Evolutionary conservation across 2,797 vertebrate species (phyloP), one percentile per base, ranked within the genome.

Genomic region (Sebastes kiyomatsui): DNA sequence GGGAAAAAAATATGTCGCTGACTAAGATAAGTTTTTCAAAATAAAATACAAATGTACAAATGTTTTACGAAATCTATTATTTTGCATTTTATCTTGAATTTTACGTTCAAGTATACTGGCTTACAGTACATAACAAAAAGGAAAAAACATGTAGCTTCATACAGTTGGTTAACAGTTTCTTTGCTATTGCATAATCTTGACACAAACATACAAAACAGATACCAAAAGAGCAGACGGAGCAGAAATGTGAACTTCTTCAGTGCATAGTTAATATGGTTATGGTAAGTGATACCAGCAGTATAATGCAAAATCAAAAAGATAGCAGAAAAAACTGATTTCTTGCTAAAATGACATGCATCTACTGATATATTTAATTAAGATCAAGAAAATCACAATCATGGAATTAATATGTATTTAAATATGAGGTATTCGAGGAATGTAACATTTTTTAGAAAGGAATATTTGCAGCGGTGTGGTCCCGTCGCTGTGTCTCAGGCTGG

Each of bases 401-500:
- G 30, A 49, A 5, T 72, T 46, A 4, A 59, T 4, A 12, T 22
- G 4, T 64, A 25, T 62, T 18, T 56, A 16, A 68, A 75, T 55
- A 78, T 66, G 82, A 89, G 72, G 75, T 79, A 80, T 66, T 75
- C 2, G 16, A 49, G 23, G 46, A 61, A 67, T 60, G 20, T n/a
- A 20, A 23, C 0, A 1, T 55, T 12, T 16, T 66, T 71, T 32
- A 23, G 4, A 61, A 22, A 81, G 54, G 54, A 71, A 46, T 55
- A 73, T 77, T 69, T 75, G 65, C 22, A 56, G 55, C 49, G 4
- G 5, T 58, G 58, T 14, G 35, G 49, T 80, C 38, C 60, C 23
- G 62, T 81, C 49, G 33, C 64, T 56, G 80, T 75, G 73, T 55
- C 67, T 55, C 67, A 80, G 81, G 71, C 86, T 28, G 92, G 91